Base-by-base conservation (phyloP, 53 echinoderm and acorn worm genomes). In the Antedon mediterranea region DNA sequence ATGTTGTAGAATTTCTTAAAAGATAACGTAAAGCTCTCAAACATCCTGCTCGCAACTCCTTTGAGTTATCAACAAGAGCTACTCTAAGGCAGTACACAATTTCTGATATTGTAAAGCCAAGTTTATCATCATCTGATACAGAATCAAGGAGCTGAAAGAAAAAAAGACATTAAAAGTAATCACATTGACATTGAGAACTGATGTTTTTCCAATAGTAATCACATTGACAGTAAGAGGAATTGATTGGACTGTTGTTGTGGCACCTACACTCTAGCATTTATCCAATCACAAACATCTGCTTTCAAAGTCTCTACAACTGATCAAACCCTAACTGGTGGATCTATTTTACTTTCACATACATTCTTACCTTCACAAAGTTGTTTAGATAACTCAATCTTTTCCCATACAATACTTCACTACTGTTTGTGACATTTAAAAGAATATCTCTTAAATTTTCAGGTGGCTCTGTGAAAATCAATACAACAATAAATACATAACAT, bases 351-450 rank as follows among this genome's bases (percentile, higher is more conserved):
- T n/a, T n/a, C n/a, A n/a, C n/a, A n/a, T n/a, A n/a, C n/a, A n/a
- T n/a, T n/a, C 37, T 71, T 83, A 94, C 94, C 91, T 91, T 87
- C 29, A 94, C 94, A 85, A 94, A 91, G 78, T 95, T 95, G 57
- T 95, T 95, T 77, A 95, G 89, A 75, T 89, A 89, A 29, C 89
- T 89, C 29, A 95, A 89, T 71, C 89, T 79, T 83, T 85, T 89
- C 30, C 89, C 89, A 33, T 84, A 79, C 34, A 85, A 92, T 20
- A 90, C 76, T 43, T 86, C 82, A n/a, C 76, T 84, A 20, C 87
- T 87, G 74, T 85, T 87, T 9, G 81, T 88, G 27, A 95, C 77
- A 78, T 84, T 86, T 2, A 82, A 76, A 4, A 95, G 76, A 29
- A 95, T 92, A 32, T 95, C 97, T 4, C 83, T 76, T 3, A 92